Conservation (phyloP, 2,113 vertebrate genomes). For the Felis catus region F.catus_Fca126_mat1.0 CM031415.1:150517001-150517500, state of each 20-base stretch:
- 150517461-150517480: neutral
- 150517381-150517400: neutral
- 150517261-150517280: constrained; percentile 26
- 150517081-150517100: constrained; percentile 64
- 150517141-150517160: constrained; percentile 60
- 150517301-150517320: constrained; percentile 2
- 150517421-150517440: neutral
- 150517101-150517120: constrained; percentile 79
- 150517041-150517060: constrained; percentile 71
- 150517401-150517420: constrained; percentile 5
- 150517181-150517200: constrained; percentile 38
- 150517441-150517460: constrained; percentile 11
- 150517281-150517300: constrained; percentile 53
- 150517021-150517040: constrained; percentile 51
- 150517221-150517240: neutral
- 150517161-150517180: constrained; percentile 47
- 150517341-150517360: neutral
- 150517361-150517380: constrained; percentile 9
- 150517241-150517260: neutral
- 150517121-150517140: constrained; percentile 61
- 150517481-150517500: constrained; percentile 9
- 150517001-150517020: constrained; percentile 68
- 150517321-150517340: neutral
- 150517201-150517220: constrained; percentile 13
- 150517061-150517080: constrained; percentile 76